phyloP scores from a whole-genome alignment of 2,888 invertebrate genomes.

The Mycalesis mineus region DNA sequence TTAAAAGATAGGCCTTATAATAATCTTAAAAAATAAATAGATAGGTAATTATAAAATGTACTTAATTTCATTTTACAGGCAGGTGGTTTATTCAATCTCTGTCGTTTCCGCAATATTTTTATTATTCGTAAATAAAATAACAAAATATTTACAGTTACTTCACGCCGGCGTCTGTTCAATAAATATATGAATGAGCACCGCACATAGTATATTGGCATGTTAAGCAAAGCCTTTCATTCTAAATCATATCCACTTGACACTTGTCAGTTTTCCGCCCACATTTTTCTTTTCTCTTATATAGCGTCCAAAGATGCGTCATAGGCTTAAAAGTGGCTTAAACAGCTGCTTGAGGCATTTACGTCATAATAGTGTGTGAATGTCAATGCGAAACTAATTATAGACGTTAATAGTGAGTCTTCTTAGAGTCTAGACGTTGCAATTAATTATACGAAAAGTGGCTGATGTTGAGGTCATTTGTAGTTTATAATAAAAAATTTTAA shows the following conservation, averaged over 20 bases:
- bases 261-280: slow-evolving; percentile 21
- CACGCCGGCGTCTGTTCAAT: too few relatives aligned
- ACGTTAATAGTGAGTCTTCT: not conserved
- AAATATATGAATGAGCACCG: not conserved
- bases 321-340: slow-evolving; percentile 8
- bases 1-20: too few relatives aligned
- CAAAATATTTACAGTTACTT: too few relatives aligned
- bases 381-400: slow-evolving; percentile 7
- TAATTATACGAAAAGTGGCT: not conserved
- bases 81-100: too few relatives aligned
- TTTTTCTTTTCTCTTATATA: slow-evolving; percentile 11
- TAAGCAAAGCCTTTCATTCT: not conserved
- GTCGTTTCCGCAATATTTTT: too few relatives aligned
- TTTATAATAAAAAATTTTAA: too few relatives aligned
- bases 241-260: not conserved
- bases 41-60: too few relatives aligned
- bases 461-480: too few relatives aligned
- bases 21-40: too few relatives aligned
- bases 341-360: slow-evolving; percentile 11
- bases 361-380: slow-evolving; percentile 8
- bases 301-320: slow-evolving; percentile 9
- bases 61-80: too few relatives aligned
- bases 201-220: not conserved
- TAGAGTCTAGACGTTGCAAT: not conserved
- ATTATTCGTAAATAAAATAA: too few relatives aligned